Conservation (phyloP, 2,888 invertebrate genomes). For the Acholoe squamosa region DNA sequence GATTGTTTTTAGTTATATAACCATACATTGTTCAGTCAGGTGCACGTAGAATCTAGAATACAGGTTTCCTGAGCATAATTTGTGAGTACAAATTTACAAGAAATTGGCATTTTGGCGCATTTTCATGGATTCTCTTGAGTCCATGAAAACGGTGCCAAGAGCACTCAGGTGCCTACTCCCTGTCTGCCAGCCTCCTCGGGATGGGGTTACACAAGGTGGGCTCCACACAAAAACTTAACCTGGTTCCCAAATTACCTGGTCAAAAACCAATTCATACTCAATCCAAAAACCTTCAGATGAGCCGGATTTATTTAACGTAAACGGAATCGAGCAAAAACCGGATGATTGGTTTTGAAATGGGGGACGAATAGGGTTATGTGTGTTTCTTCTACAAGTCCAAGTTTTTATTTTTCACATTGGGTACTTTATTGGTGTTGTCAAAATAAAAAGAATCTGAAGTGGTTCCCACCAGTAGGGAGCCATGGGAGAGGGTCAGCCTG, state of each 20-base stretch:
- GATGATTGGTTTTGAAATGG: slow-evolving; percentile 21
- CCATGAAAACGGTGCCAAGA: slow-evolving; percentile 17
- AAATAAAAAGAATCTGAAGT: background rate
- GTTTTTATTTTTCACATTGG: background rate
- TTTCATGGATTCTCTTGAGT: background rate
- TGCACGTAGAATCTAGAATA: no score
- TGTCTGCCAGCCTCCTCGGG: slow-evolving; percentile 1
- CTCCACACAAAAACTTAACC: background rate
- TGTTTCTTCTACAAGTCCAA: background rate
- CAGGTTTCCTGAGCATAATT: no score
- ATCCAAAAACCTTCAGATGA: background rate
- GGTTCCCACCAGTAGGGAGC: background rate
- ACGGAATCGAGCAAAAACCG: background rate
- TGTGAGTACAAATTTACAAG: background rate
- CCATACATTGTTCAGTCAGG: no score
- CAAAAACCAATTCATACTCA: background rate
- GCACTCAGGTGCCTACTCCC: background rate
- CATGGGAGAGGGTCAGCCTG: background rate
- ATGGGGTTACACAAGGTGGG: slow-evolving; percentile 37
- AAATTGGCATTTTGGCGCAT: background rate
- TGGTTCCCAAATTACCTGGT: slow-evolving; percentile 11
- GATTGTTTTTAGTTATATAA: no score
- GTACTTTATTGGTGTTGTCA: background rate
- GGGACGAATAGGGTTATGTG: background rate
- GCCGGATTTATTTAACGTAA: slow-evolving; percentile 6